phyloP scores from a whole-genome alignment of 2,113 vertebrate species.

The Spilogale gracilis region DNA sequence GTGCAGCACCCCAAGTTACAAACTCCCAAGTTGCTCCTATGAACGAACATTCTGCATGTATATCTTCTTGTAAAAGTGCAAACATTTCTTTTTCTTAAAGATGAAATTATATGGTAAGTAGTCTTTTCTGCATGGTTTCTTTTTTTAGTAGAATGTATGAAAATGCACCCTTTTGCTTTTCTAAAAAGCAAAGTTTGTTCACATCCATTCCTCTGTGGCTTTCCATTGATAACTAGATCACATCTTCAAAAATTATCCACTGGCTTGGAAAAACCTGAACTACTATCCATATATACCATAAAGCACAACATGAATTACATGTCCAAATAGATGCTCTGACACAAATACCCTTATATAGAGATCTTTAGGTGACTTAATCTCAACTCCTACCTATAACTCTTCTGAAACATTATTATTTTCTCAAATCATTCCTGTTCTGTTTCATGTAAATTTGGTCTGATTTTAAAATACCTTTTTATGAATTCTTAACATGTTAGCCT shows the following conservation, averaged over 20 bases:
- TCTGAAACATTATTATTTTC: background rate
- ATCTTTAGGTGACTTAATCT: background rate
- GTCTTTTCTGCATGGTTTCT: background rate
- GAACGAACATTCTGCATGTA: background rate
- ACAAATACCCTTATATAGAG: background rate
- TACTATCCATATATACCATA: background rate
- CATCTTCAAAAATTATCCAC: background rate
- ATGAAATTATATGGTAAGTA: background rate
- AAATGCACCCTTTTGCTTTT: background rate
- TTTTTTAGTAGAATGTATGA: background rate
- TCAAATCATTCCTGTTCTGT: background rate
- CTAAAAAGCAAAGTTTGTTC: background rate
- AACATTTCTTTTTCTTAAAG: background rate
- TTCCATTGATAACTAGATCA: background rate
- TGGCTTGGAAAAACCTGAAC: background rate
- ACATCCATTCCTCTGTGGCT: background rate
- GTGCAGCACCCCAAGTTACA: background rate
- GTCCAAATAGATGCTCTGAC: background rate
- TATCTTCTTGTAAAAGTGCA: background rate
- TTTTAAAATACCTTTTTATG: background rate
- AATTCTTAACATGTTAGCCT: background rate
- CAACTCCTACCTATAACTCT: background rate
- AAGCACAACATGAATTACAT: background rate
- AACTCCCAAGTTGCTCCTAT: background rate
- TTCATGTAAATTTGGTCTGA: background rate